Conservation (phyloP, 2,888 invertebrate genomes). For the Pheosia tremula region DNA sequence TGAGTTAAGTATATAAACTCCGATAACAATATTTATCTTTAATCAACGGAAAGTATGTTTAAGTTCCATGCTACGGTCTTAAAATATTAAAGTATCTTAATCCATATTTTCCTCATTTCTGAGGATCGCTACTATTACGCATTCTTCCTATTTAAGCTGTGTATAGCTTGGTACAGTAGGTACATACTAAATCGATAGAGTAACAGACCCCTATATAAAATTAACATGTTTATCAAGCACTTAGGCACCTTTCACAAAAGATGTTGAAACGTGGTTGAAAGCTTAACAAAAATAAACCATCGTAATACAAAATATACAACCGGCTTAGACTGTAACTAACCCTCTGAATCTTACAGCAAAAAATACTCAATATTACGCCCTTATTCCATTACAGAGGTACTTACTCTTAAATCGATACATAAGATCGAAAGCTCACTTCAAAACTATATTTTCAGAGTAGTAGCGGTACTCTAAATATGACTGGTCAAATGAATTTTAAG, state of each 20-base stretch:
- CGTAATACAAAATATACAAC: background rate
- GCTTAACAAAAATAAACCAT: constrained; percentile 1
- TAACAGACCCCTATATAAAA: no score
- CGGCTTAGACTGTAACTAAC: background rate
- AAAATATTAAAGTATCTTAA: no score
- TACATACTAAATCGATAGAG: no score
- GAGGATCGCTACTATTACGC: no score
- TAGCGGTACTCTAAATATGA: background rate
- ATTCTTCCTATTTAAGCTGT: no score
- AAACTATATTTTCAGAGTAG: background rate
- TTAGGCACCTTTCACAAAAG: background rate
- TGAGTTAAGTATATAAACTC: no score
- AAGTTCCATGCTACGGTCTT: no score
- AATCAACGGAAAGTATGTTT: no score
- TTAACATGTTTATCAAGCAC: background rate
- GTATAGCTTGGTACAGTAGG: no score
- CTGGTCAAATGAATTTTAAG: background rate
- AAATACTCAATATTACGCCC: constrained; percentile 1
- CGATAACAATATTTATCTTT: no score
- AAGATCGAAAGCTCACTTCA: background rate
- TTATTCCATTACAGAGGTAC: background rate
- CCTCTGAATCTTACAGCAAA: background rate
- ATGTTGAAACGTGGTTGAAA: background rate
- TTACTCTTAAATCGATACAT: background rate
- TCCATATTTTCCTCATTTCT: no score